Base-by-base conservation (phyloP, 2,888 invertebrate species). In the Ornithoptera alexandrae region DNA sequence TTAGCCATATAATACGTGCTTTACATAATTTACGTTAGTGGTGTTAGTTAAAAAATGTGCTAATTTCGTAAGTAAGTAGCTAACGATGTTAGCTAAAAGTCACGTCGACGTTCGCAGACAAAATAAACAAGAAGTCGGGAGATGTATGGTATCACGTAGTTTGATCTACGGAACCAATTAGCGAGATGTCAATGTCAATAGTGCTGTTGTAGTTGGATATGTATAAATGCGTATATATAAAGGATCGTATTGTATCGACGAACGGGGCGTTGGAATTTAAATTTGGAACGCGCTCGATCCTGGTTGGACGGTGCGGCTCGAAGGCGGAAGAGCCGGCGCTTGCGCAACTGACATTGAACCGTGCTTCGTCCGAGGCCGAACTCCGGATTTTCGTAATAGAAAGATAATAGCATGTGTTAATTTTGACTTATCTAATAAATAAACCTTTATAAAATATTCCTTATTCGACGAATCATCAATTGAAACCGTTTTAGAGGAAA, bases 281-380 rank as follows among this genome's bases (percentile, higher is more conserved):
- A 87, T 84, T 83, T 78, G 78, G 78, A 77, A 77, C 76, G 70
- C 74, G 78, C 65, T 74, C 76, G 86, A 86, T 89, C 86, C 88
- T 88, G 86, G 84, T 89, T 81, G 83, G 84, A 79, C 81, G 79
- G 79, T 79, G 76, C 78, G 69, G 72, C 5, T 46, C 72, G 76
- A 78, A 77, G 77, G 89, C 90, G 91, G 90, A 91, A 90, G 90
- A 90, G 81, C 77, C 53, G 83, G 81, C 87, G 89, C 86, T 92
- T 92, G 89, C 92, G 91, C 91, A 92, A 91, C 87, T 90, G 92
- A 90, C 92, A 92, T 92, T 92, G 92, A 90, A 90, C 84, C 81
- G 81, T 79, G 79, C 84, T 84, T 82, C 83, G 81, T 82, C 82
- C 84, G 89, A 91, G 91, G 90, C 88, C 90, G 81, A 78, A 76